These are phyloP conservation scores for Aotus griseimembra DNA, from an alignment of 2,797 vertebrate species.

Conservation along the genomic window DNA sequence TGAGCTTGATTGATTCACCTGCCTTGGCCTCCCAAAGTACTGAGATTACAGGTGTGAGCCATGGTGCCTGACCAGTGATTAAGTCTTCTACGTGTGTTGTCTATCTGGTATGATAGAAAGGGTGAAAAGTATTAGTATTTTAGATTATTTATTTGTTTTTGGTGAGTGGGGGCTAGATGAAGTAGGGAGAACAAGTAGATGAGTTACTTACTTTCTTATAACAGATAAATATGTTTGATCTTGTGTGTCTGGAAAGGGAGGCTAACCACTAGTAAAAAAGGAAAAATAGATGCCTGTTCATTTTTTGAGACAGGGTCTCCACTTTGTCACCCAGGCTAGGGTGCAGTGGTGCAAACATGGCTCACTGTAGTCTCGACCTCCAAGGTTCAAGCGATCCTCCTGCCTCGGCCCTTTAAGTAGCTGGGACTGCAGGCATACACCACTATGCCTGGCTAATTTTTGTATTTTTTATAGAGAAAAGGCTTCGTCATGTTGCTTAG, in stretches of 20 bases:
- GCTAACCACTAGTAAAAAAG: conserved; percentile 1
- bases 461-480: no score
- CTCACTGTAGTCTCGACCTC: no score
- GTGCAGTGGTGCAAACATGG: no score
- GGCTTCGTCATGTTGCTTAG: no score
- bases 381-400: no score
- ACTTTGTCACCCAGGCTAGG: no score
- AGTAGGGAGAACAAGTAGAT: neutral
- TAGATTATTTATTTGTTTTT: neutral
- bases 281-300: neutral
- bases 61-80: neutral
- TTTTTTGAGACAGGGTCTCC: neutral
- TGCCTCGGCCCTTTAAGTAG: no score
- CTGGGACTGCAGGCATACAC: no score
- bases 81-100: neutral
- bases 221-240: neutral
- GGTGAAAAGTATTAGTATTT: neutral
- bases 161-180: neutral
- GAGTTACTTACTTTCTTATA: neutral
- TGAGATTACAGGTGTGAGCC: no score
- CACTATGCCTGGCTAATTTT: no score
- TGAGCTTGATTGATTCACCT: no score
- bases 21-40: no score
- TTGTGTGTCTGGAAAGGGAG: neutral
- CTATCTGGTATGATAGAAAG: neutral